phyloP scores from a whole-genome alignment of 2,888 invertebrate species.

The Nomada hirtipes region DNA sequence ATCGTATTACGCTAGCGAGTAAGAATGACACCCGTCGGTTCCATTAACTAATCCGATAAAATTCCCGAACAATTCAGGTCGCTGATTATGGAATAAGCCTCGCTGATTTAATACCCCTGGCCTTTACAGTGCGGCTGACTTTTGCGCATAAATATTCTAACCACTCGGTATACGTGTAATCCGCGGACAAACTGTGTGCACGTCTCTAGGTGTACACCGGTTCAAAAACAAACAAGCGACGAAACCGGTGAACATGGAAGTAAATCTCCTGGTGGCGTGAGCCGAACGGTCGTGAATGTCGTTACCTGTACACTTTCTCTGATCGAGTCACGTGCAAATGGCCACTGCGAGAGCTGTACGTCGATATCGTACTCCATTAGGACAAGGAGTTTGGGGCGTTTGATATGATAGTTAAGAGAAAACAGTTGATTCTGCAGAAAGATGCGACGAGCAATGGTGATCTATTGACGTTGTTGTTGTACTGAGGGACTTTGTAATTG shows the following conservation, averaged over 20 bases:
- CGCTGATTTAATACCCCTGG: constrained; percentile 37
- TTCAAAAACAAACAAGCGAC: constrained; percentile 50
- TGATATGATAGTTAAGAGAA: background rate
- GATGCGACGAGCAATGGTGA: too few relatives aligned
- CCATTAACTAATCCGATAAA: constrained; percentile 49
- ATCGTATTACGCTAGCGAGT: background rate
- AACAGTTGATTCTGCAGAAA: background rate
- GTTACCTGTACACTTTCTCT: constrained; percentile 64
- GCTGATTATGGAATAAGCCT: constrained; percentile 35
- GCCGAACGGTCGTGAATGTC: constrained; percentile 49
- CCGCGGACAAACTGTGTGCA: constrained; percentile 29
- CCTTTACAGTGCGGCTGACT: constrained; percentile 18
- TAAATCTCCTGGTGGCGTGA: constrained; percentile 42
- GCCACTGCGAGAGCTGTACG: constrained; percentile 32
- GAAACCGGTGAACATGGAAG: constrained; percentile 25
- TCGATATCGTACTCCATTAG: constrained; percentile 33
- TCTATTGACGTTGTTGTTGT: too few relatives aligned
- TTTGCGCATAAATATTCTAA: constrained; percentile 39
- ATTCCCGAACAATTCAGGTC: constrained; percentile 33
- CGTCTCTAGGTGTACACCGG: constrained; percentile 19
- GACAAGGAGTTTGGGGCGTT: constrained; percentile 6
- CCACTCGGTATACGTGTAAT: constrained; percentile 28
- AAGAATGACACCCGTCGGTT: constrained; percentile 19
- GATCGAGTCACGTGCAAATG: constrained; percentile 61
- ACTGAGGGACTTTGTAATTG: background rate